Conservation (phyloP, 2,113 vertebrate genomes). For the Prunella fulvescens region DNA sequence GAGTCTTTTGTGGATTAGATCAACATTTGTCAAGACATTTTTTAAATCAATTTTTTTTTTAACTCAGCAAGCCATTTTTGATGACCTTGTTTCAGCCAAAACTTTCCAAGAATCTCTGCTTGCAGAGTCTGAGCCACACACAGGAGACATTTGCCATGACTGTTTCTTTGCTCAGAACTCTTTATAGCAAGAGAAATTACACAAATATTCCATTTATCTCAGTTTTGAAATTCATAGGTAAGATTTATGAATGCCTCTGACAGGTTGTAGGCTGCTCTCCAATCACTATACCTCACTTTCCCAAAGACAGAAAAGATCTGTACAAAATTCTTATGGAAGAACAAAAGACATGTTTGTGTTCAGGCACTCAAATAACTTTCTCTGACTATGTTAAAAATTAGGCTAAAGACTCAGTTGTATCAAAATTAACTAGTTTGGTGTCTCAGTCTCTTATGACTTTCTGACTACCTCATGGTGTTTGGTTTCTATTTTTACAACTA, state of each 20-base stretch:
- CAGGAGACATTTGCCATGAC: not conserved
- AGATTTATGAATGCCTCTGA: not conserved
- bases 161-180: not conserved
- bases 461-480: not conserved
- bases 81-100: not conserved
- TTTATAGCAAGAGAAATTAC: not conserved
- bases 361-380: not conserved
- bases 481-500: not conserved
- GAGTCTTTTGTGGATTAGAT: not conserved
- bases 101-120: conserved; percentile 7
- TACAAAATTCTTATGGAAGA: not conserved
- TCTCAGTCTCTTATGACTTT: not conserved
- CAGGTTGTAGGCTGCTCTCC: not conserved
- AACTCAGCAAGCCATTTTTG: not conserved
- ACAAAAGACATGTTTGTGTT: not conserved
- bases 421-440: not conserved
- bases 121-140: not conserved
- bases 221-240: conserved; percentile 10
- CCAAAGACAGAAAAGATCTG: not conserved
- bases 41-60: not conserved
- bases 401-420: not conserved
- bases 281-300: not conserved
- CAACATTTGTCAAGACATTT: not conserved
- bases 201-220: conserved; percentile 17
- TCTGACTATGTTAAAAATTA: not conserved